Conservation (phyloP, 1,140 invertebrate genomes). For the Branchinecta lynchi region DNA sequence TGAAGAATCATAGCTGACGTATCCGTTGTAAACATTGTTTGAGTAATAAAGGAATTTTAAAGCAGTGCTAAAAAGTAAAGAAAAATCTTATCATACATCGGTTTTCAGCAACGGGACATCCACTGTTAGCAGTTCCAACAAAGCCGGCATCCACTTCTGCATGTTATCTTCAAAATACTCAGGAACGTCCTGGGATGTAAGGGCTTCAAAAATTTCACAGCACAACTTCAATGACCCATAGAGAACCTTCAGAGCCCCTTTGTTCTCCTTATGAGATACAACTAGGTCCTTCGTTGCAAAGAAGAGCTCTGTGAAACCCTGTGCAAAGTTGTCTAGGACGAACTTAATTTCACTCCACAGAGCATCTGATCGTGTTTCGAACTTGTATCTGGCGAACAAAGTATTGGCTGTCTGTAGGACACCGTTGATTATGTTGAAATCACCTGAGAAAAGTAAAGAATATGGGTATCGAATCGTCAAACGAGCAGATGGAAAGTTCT, state of each 20-base stretch:
- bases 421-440: conserved; percentile 91
- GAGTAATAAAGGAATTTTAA: too few relatives aligned
- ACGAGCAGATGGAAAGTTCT: neutral
- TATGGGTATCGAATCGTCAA: conserved; percentile 25
- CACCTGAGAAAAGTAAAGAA: conserved; percentile 39
- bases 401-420: conserved; percentile 87
- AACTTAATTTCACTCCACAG: conserved; percentile 95
- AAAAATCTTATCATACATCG: conserved; percentile 36
- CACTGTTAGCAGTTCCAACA: conserved; percentile 57
- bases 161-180: conserved; percentile 99
- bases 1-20: too few relatives aligned
- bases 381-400: conserved; percentile 85
- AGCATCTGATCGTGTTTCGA: conserved; percentile 73
- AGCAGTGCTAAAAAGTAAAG: too few relatives aligned
- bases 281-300: conserved; percentile 67
- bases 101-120: conserved; percentile 47
- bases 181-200: conserved; percentile 86
- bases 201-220: conserved; percentile 90
- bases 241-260: conserved; percentile 64
- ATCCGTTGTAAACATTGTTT: too few relatives aligned
- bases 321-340: conserved; percentile 81
- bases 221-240: conserved; percentile 76
- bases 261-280: conserved; percentile 57
- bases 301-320: conserved; percentile 81
- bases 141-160: conserved; percentile 79